Conservation (phyloP, 2,113 vertebrate species). For the Scolopax mira region DNA sequence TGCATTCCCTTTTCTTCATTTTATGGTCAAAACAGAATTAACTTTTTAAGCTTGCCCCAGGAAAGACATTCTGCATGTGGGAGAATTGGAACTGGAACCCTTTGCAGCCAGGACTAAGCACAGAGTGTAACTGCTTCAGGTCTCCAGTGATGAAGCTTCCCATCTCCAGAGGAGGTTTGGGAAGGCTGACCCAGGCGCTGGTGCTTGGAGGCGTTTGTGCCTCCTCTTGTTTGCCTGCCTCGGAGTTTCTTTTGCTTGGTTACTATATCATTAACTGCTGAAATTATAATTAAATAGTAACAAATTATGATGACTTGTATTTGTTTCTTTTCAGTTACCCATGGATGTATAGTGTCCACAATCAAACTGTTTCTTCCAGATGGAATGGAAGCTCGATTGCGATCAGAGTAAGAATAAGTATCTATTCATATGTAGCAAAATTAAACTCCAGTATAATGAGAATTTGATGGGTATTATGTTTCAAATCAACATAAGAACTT, state of each 20-base stretch:
- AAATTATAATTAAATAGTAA: neutral
- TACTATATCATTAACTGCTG: neutral
- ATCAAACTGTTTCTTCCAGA: conserved; percentile 99
- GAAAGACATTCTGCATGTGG: neutral
- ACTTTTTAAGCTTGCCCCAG: neutral
- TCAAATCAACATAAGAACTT: neutral
- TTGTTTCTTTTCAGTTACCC: conserved; percentile 89
- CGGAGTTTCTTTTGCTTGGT: neutral
- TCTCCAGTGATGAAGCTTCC: neutral
- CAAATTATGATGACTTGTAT: neutral
- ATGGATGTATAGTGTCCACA: conserved; percentile 98
- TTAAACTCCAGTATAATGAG: neutral
- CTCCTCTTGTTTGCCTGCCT: neutral
- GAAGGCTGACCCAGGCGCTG: neutral
- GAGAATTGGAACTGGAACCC: neutral
- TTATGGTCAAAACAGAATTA: neutral
- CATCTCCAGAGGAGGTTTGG: neutral
- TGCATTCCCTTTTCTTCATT: neutral
- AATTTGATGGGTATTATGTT: neutral
- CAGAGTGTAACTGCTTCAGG: neutral
- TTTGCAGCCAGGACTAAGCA: neutral
- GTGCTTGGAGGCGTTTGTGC: neutral
- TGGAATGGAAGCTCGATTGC: conserved; percentile 94
- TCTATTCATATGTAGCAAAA: neutral
- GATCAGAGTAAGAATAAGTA: conserved; percentile 91